Evolutionary conservation across 2,888 invertebrate species (phyloP).

Genomic region (Cheilosia scutellata): DNA sequence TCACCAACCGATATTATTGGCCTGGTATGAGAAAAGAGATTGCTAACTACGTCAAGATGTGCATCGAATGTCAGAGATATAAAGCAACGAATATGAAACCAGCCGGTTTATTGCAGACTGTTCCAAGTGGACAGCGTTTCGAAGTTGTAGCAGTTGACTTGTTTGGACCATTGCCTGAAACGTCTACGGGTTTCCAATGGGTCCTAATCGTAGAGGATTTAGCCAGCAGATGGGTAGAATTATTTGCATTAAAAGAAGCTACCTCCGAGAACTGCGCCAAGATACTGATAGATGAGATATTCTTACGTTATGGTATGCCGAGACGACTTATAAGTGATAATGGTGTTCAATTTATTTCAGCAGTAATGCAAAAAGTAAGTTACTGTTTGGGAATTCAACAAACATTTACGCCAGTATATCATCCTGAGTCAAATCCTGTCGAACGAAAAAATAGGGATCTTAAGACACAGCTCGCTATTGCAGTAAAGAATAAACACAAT

Average conservation of each 20-base stretch:
- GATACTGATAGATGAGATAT: too few relatives aligned
- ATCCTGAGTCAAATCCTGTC: slow-evolving; percentile 71
- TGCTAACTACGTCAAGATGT: slow-evolving; percentile 9
- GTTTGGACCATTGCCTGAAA: slow-evolving; percentile 69
- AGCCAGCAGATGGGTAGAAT: slow-evolving; percentile 77
- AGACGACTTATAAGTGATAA: slow-evolving; percentile 81
- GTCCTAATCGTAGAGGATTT: slow-evolving; percentile 78
- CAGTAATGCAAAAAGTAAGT: slow-evolving; percentile 79
- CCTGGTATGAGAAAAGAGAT: too few relatives aligned
- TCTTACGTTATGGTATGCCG: slow-evolving; percentile 79
- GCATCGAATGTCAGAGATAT: slow-evolving; percentile 61
- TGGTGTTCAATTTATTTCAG: slow-evolving; percentile 80
- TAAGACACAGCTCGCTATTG: not conserved
- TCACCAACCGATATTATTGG: slow-evolving; percentile 50
- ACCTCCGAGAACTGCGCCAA: too few relatives aligned
- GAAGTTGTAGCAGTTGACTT: slow-evolving; percentile 68
- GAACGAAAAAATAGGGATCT: slow-evolving; percentile 66
- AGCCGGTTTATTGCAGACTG: slow-evolving; percentile 68
- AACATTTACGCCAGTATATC: slow-evolving; percentile 69
- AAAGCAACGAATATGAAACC: slow-evolving; percentile 71
- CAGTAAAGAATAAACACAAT: not conserved
- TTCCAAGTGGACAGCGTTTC: slow-evolving; percentile 67
- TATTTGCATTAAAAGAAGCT: slow-evolving; percentile 79
- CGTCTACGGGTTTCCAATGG: slow-evolving; percentile 75
- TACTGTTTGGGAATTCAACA: slow-evolving; percentile 66